These are phyloP conservation scores for Caloenas nicobarica DNA, from an alignment of 2,113 vertebrate genomes.

Conservation along the genomic window DNA sequence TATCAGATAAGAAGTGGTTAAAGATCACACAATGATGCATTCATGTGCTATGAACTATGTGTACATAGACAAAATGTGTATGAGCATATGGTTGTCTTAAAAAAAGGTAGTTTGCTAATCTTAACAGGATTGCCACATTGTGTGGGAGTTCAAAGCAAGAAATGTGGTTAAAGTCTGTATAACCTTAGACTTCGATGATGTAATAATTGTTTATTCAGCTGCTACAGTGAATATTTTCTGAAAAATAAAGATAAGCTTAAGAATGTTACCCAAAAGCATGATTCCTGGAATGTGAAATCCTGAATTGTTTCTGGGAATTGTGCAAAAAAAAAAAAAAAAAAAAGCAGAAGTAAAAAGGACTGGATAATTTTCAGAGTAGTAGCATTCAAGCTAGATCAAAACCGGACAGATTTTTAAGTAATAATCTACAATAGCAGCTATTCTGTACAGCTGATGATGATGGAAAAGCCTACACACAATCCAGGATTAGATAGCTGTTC, in stretches of 20 bases:
- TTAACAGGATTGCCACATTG: not conserved
- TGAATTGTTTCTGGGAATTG: constrained; percentile 11
- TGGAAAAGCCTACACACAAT: not conserved
- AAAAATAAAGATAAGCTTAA: constrained; percentile 34
- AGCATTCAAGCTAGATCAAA: not conserved
- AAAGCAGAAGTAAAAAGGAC: not conserved
- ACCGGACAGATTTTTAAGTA: not conserved
- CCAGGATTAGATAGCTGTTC: not conserved
- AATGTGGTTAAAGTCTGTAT: constrained; percentile 10
- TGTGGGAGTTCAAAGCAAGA: constrained; percentile 36
- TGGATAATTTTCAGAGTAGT: not conserved
- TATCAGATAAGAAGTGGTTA: not conserved
- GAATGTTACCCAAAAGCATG: not conserved
- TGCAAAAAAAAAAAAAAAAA: not conserved
- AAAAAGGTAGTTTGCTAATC: not conserved
- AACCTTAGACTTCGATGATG: constrained; percentile 14
- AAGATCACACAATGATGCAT: not conserved
- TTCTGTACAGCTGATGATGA: not conserved
- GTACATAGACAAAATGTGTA: not conserved
- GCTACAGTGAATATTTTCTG: constrained; percentile 30
- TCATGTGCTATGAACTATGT: not conserved
- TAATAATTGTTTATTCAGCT: constrained; percentile 48
- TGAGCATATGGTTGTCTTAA: not conserved
- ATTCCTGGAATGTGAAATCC: constrained; percentile 5
- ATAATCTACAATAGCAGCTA: not conserved